Conservation (phyloP, 2,888 invertebrate genomes). For the Chrysomela aeneicollis region DNA sequence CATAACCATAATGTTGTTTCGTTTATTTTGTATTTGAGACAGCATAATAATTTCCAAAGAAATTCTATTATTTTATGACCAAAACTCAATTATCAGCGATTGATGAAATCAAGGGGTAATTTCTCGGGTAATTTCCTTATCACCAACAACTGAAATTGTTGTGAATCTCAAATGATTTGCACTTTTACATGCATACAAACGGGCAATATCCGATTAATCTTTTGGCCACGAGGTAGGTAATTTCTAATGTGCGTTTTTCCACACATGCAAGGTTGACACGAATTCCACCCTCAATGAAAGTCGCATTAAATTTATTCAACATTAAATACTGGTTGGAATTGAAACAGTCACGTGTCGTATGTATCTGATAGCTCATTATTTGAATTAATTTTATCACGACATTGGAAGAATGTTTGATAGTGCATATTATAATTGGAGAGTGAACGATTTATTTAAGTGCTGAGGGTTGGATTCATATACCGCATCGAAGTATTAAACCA, state of each 20-base stretch:
- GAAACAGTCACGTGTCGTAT: constrained; percentile 38
- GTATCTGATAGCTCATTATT: constrained; percentile 49
- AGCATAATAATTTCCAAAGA: no score
- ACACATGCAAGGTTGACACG: constrained; percentile 48
- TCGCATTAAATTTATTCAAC: constrained; percentile 46
- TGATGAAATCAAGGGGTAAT: no score
- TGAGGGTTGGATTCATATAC: no score
- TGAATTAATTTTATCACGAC: constrained; percentile 43
- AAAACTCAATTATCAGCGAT: no score
- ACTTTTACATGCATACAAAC: constrained; percentile 46
- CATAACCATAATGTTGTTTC: no score
- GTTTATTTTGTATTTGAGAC: no score
- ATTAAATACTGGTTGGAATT: constrained; percentile 37
- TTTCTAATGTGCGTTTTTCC: constrained; percentile 43
- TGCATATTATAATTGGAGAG: background rate
- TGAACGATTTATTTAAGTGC: background rate
- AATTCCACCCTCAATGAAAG: constrained; percentile 47
- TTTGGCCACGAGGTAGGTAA: constrained; percentile 40
- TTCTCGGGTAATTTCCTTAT: background rate
- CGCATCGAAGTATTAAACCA: no score
- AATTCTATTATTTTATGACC: no score
- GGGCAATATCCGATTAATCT: constrained; percentile 46
- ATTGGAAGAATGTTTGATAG: background rate
- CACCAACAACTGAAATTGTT: background rate
- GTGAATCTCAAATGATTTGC: constrained; percentile 21